Evolutionary conservation across 2,113 vertebrate genomes (phyloP).

Genomic region (Malurus cyaneus): DNA sequence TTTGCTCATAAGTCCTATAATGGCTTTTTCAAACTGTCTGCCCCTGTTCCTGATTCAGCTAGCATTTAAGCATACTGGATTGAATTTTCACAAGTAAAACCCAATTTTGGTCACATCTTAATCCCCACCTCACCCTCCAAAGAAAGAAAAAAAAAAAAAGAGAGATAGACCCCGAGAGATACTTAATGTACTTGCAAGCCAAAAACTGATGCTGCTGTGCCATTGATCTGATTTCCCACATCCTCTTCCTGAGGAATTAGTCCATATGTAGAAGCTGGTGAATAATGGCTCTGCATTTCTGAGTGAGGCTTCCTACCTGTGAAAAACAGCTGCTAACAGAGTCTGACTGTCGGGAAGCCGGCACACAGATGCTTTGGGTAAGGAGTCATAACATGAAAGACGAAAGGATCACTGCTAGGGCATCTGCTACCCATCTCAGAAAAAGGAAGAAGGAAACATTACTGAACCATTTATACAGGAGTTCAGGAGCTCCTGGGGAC

Average conservation of each 20-base stretch:
- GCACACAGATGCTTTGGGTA: background rate
- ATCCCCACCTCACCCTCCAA: accelerated
- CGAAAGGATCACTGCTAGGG: background rate
- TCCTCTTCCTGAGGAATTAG: background rate
- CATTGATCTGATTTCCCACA: background rate
- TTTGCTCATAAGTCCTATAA: background rate
- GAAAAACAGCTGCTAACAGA: background rate
- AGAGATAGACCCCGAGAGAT: background rate
- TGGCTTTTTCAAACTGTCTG: background rate
- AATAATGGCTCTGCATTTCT: background rate
- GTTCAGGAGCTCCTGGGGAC: background rate
- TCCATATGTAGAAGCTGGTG: background rate
- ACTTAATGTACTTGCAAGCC: background rate
- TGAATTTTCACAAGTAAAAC: background rate
- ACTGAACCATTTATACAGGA: conserved; percentile 1
- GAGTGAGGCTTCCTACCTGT: background rate
- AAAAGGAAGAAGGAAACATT: conserved; percentile 3
- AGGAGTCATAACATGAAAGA: background rate
- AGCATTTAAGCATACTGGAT: background rate
- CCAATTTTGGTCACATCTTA: background rate
- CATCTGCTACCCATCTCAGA: conserved; percentile 7
- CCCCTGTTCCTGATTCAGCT: background rate
- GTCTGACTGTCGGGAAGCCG: background rate
- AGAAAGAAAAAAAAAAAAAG: accelerated
- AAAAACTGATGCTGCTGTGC: background rate